Conservation (phyloP, 2,113 vertebrate genomes). For the Corapipo altera region DNA sequence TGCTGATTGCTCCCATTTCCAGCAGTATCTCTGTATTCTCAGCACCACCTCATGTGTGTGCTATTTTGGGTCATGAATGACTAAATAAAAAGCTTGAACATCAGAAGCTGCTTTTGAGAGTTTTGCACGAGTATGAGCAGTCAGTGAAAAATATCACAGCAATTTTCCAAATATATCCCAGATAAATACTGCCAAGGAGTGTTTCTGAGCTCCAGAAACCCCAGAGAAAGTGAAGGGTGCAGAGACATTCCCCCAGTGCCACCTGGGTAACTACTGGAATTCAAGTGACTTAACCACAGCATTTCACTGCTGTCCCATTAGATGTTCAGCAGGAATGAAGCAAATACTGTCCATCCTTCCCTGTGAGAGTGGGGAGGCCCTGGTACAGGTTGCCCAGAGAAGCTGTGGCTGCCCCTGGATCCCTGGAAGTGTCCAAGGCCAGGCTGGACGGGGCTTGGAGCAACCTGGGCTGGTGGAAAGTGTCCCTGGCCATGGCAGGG, state of each 20-base stretch:
- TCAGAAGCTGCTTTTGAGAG: neutral
- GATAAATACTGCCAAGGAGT: neutral
- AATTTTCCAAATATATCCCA: neutral
- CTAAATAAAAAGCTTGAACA: neutral
- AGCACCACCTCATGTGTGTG: fast-evolving
- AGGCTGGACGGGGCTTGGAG: neutral
- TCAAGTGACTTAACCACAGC: neutral
- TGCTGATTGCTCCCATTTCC: neutral
- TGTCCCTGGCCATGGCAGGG: neutral
- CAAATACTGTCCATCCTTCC: neutral
- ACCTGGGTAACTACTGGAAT: neutral
- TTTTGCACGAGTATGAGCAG: neutral
- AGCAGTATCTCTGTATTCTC: neutral
- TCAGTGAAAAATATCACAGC: neutral
- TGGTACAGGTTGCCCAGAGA: neutral
- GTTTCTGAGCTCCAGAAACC: neutral
- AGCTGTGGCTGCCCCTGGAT: neutral
- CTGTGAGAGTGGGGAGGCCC: neutral
- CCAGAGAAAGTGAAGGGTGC: neutral
- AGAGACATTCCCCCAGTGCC: neutral
- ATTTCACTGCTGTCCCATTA: neutral
- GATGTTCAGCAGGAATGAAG: neutral
- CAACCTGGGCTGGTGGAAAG: neutral
- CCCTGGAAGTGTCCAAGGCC: neutral
- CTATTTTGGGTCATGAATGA: neutral